A percentile compares a stretch with the other conserved stretches of the same genome.
Evolutionary conservation across 2,113 vertebrate species (phyloP).

Genomic region (Vimba vimba): DNA sequence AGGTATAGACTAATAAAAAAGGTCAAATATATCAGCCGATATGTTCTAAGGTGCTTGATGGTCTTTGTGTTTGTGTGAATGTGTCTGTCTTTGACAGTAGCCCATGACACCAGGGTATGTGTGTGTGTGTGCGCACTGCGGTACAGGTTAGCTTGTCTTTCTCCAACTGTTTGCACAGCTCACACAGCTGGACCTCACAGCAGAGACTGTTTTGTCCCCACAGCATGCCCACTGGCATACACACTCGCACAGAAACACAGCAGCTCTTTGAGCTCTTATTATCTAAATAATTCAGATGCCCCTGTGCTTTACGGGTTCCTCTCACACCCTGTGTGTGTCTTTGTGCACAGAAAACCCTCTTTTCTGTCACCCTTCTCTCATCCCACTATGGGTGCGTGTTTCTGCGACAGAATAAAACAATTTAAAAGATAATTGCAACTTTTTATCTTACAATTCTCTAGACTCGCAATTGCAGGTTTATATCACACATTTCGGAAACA

Average conservation of each 20-base stretch:
- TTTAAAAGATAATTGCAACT: too few species aligned
- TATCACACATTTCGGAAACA: too few species aligned
- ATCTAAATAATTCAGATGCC: constrained; percentile 51
- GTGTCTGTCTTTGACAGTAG: not conserved
- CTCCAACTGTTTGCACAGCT: constrained; percentile 45
- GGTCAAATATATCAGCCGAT: not conserved
- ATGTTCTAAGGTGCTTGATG: not conserved
- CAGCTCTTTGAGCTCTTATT: constrained; percentile 48
- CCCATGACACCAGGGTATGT: not conserved
- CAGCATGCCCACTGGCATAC: constrained; percentile 37
- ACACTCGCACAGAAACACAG: constrained; percentile 44
- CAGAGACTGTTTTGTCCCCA: constrained; percentile 28
- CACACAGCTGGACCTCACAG: constrained; percentile 54
- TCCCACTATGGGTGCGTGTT: not conserved
- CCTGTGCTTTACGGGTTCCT: not conserved
- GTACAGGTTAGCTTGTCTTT: constrained; percentile 38
- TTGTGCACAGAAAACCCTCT: not conserved
- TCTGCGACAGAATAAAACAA: too few species aligned
- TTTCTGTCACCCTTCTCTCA: not conserved
- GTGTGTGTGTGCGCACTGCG: not conserved
- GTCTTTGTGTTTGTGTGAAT: not conserved
- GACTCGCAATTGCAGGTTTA: too few species aligned
- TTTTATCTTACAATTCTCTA: too few species aligned
- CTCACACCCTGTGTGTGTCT: not conserved
- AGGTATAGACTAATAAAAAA: not conserved